Conservation (phyloP, 2,113 vertebrate species). For the Protobothrops mucrosquamatus region DNA sequence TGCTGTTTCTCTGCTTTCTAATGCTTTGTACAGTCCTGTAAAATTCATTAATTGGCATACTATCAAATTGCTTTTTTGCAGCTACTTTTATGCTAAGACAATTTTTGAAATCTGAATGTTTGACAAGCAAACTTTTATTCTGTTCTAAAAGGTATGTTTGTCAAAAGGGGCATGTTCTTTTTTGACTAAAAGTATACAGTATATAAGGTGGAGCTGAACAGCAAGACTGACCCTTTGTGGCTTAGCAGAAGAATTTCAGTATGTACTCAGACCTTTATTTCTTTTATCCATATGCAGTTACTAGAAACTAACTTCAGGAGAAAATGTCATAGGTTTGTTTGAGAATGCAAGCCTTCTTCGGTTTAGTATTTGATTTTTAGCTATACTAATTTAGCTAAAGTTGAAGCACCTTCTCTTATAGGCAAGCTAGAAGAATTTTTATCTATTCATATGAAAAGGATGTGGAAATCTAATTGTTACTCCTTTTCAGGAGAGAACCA, state of each 20-base stretch:
- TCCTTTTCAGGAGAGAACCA: neutral
- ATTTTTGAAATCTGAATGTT: neutral
- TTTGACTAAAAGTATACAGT: neutral
- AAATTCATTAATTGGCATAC: neutral
- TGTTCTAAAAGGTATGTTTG: neutral
- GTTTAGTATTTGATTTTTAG: constrained; percentile 30
- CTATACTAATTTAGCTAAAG: neutral
- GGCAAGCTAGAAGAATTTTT: neutral
- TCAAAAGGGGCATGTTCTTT: neutral
- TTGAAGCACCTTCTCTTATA: neutral
- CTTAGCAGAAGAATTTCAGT: neutral
- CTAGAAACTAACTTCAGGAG: neutral
- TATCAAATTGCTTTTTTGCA: neutral
- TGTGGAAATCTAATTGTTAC: neutral
- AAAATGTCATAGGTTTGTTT: constrained; percentile 3
- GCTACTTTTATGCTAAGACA: neutral
- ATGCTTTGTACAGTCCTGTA: neutral
- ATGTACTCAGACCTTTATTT: constrained; percentile 7
- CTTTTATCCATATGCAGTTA: constrained; percentile 4
- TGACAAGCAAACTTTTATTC: neutral
- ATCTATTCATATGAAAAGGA: neutral
- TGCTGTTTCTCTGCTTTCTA: neutral
- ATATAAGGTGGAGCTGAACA: neutral
- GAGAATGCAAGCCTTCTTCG: constrained; percentile 20
- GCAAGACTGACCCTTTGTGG: neutral